Percentiles rank a stretch among this genome's conserved stretches.
Evolutionary conservation across 2,888 invertebrate genomes (phyloP).

Genomic region (Holacanthella duospinosa): DNA sequence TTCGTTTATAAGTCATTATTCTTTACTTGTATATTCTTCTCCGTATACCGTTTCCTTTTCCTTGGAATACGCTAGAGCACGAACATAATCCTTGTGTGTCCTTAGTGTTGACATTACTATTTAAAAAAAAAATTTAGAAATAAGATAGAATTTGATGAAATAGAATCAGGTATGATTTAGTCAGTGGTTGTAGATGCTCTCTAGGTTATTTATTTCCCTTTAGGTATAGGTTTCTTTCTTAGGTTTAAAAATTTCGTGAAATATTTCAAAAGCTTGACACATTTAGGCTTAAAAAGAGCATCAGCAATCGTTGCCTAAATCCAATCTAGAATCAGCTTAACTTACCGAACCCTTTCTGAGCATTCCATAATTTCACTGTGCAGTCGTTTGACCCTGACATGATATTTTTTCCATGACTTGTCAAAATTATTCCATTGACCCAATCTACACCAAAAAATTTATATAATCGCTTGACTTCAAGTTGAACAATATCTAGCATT

Average conservation of each 20-base stretch:
- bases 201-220: too few relatives aligned
- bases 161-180: too few relatives aligned
- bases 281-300: too few relatives aligned
- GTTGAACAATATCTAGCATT: too few relatives aligned
- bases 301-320: too few relatives aligned
- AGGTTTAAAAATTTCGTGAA: too few relatives aligned
- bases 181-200: too few relatives aligned
- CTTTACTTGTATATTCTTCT: not conserved
- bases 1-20: not conserved
- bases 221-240: too few relatives aligned
- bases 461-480: too few relatives aligned
- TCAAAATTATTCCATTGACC: slow-evolving; percentile 98
- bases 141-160: not conserved
- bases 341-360: slow-evolving; percentile 88
- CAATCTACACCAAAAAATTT: too few relatives aligned
- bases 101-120: slow-evolving; percentile 80
- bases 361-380: slow-evolving; percentile 99
- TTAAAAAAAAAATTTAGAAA: not conserved
- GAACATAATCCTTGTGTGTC: slow-evolving; percentile 97
- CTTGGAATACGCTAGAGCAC: slow-evolving; percentile 92
- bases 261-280: too few relatives aligned
- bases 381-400: slow-evolving; percentile 99
- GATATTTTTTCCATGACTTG: slow-evolving; percentile 91
- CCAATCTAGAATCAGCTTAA: too few relatives aligned
- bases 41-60: slow-evolving; percentile 59